phyloP scores from a whole-genome alignment of 1,140 invertebrate genomes.

The Drosophila kohkoa region DNA sequence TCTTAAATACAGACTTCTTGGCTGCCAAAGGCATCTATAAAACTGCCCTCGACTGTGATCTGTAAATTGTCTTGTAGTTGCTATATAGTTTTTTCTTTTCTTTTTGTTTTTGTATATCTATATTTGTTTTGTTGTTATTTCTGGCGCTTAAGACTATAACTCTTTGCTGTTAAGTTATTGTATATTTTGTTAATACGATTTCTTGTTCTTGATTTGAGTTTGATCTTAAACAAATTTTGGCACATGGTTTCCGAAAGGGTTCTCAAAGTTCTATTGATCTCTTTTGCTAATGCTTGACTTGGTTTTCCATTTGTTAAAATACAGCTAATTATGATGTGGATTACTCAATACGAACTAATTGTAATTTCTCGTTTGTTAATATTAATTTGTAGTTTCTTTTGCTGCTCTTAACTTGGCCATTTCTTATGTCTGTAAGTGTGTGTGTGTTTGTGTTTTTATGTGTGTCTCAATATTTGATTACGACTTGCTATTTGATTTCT shows the following conservation, averaged over 20 bases:
- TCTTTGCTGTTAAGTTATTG: constrained; percentile 65
- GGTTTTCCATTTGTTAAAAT: constrained; percentile 54
- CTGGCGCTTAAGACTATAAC: constrained; percentile 46
- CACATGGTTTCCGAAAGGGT: constrained; percentile 77
- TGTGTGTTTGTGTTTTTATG: constrained; percentile 22
- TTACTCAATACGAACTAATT: constrained; percentile 69
- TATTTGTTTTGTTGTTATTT: constrained; percentile 9
- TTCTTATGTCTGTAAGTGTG: constrained; percentile 29
- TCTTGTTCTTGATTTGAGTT: constrained; percentile 30
- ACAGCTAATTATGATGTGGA: constrained; percentile 72
- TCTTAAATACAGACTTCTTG: constrained; percentile 40
- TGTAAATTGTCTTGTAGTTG: constrained; percentile 13
- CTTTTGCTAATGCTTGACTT: constrained; percentile 51
- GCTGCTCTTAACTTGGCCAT: constrained; percentile 57
- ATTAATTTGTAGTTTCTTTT: constrained; percentile 73
- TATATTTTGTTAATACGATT: constrained; percentile 69
- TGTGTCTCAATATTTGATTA: constrained; percentile 71
- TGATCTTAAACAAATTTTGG: constrained; percentile 73
- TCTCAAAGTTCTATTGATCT: constrained; percentile 38
- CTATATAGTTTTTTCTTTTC: constrained; percentile 11
- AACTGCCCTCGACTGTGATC: constrained; percentile 43
- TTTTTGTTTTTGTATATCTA: constrained; percentile 14
- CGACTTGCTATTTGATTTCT: constrained; percentile 73
- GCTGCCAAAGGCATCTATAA: constrained; percentile 29
- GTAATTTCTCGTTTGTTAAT: constrained; percentile 52